phyloP scores from a whole-genome alignment of 2,113 vertebrate genomes.

The Macrotis lagotis region DNA sequence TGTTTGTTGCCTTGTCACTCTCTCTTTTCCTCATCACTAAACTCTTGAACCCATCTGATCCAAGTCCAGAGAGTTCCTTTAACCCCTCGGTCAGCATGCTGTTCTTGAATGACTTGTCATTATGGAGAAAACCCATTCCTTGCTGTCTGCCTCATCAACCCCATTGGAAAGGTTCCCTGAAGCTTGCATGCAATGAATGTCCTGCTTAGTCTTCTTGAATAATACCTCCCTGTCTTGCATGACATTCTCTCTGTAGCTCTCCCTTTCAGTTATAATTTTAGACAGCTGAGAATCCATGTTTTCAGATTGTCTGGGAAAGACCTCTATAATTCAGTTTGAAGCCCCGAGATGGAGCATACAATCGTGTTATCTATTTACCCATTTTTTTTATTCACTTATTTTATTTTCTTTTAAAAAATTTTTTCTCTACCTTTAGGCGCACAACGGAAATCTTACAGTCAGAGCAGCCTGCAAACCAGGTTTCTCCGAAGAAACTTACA shows the following conservation, averaged over 20 bases:
- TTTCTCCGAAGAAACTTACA: constrained; percentile 86
- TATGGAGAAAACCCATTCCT: neutral
- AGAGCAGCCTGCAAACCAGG: constrained; percentile 84
- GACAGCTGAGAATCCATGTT: constrained; percentile 2
- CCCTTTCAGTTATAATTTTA: neutral
- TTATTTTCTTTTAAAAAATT: neutral
- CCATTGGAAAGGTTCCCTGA: neutral
- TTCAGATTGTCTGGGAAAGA: constrained; percentile 1
- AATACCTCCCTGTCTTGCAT: neutral
- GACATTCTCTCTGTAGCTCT: neutral
- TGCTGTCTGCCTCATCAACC: neutral
- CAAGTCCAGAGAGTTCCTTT: neutral
- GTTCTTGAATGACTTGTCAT: neutral
- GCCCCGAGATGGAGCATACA: neutral
- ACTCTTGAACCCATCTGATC: neutral
- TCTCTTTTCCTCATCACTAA: neutral
- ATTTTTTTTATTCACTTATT: neutral
- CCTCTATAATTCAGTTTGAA: neutral
- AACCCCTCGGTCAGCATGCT: neutral
- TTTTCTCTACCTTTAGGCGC: constrained; percentile 77
- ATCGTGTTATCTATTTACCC: neutral
- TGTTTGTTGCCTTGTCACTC: neutral
- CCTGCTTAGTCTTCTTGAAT: neutral
- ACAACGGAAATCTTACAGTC: constrained; percentile 83
- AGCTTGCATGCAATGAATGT: neutral